These are phyloP conservation scores for Willowsia nigromaculata DNA, from an alignment of 2,888 invertebrate species.

Conservation along the genomic window DNA sequence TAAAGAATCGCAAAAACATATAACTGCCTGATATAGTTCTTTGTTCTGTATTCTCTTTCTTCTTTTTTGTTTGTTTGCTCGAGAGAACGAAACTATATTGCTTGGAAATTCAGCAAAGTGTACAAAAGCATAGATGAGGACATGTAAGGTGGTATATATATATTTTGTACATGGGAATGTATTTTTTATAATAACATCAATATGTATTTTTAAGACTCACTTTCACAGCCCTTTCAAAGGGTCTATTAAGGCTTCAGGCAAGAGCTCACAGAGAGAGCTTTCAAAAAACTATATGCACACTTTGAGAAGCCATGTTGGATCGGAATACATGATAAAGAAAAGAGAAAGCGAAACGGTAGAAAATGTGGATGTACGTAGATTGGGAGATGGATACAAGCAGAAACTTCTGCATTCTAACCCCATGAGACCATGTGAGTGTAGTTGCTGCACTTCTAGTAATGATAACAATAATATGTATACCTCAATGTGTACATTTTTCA, in stretches of 20 bases:
- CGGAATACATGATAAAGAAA: too few species aligned
- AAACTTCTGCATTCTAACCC: conserved; percentile 33
- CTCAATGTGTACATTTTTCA: background rate
- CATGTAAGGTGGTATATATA: background rate
- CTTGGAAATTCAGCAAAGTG: background rate
- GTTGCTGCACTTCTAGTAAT: conserved; percentile 5
- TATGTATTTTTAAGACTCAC: background rate
- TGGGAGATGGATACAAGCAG: conserved; percentile 17
- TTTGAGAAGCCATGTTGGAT: background rate
- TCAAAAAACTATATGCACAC: background rate
- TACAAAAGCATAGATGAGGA: background rate
- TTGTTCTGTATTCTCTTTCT: background rate
- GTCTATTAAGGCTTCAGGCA: conserved; percentile 14
- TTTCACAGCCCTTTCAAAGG: background rate
- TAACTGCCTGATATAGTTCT: background rate
- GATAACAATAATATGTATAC: background rate
- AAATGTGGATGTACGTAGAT: background rate
- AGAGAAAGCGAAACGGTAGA: background rate
- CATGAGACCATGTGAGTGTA: background rate
- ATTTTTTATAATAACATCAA: background rate
- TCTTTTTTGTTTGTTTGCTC: background rate
- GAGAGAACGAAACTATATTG: background rate
- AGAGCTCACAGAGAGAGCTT: background rate
- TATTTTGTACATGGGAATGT: background rate
- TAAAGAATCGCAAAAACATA: background rate